Evolutionary conservation across 92 coral and sea anemone species (phyloP).

Genomic region (Actinostola sp.): DNA sequence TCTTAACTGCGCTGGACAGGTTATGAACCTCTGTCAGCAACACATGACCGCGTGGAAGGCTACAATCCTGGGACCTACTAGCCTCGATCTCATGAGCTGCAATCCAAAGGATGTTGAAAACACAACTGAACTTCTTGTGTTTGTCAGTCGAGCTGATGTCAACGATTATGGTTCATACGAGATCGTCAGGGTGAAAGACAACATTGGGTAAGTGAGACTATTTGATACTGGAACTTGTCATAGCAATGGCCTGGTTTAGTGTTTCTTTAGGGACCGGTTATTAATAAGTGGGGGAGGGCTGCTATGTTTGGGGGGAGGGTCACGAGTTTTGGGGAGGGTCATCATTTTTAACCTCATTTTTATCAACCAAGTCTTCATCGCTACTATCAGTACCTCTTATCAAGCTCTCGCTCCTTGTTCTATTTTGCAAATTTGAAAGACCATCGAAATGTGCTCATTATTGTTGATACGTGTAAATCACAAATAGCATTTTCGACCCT

Average conservation of each 20-base stretch:
- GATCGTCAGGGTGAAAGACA: conserved; percentile 27
- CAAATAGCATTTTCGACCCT: no score
- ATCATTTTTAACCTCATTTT: no score
- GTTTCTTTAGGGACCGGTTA: no score
- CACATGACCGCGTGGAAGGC: conserved; percentile 38
- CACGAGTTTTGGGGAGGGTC: no score
- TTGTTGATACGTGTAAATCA: no score
- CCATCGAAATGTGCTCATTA: no score
- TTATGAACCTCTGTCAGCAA: conserved; percentile 14
- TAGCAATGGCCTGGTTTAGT: background rate
- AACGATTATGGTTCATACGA: conserved; percentile 59
- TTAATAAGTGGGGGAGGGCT: no score
- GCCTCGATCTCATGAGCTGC: conserved; percentile 17
- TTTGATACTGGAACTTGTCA: background rate
- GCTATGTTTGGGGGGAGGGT: no score
- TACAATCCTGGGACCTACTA: background rate
- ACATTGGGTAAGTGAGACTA: conserved; percentile 18
- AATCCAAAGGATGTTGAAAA: conserved; percentile 6
- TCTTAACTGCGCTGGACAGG: conserved; percentile 2
- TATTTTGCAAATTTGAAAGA: no score
- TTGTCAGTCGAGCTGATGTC: conserved; percentile 36
- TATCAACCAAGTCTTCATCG: no score
- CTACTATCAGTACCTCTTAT: no score
- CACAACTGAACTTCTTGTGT: conserved; percentile 30
- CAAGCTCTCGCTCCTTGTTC: no score